A percentile compares a stretch with the other conserved stretches of the same genome.
Conservation (phyloP, 2,888 invertebrate genomes). For the Copidosoma aretas region DNA sequence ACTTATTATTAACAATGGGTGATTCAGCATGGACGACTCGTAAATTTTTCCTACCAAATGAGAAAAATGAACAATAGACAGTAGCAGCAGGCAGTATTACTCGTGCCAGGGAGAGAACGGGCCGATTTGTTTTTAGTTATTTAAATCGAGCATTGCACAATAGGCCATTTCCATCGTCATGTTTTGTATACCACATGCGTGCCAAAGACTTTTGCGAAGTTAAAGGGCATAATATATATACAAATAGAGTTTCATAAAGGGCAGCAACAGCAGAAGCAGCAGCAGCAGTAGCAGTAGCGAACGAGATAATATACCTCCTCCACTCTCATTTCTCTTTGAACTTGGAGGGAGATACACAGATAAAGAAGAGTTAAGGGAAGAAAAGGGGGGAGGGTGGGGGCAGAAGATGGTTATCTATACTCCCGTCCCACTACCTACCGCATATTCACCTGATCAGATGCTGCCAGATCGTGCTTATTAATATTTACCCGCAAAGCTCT, state of each 20-base stretch:
- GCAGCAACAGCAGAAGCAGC: neutral
- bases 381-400: neutral
- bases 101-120: neutral
- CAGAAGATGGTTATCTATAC: slow-evolving; percentile 27
- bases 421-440: slow-evolving; percentile 29
- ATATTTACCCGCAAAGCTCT: slow-evolving; percentile 32
- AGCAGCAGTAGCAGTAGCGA: no score
- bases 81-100: neutral
- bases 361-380: no score
- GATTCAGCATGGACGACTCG: neutral
- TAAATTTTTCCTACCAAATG: neutral
- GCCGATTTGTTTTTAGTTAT: slow-evolving; percentile 33
- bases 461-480: slow-evolving; percentile 39
- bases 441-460: slow-evolving; percentile 34
- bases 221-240: slow-evolving; percentile 15
- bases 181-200: slow-evolving; percentile 4
- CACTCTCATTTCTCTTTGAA: neutral
- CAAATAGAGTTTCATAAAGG: slow-evolving; percentile 32
- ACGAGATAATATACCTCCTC: neutral
- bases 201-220: slow-evolving; percentile 28
- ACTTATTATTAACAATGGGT: neutral
- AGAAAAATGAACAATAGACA: slow-evolving; percentile 7
- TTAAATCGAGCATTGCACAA: slow-evolving; percentile 31
- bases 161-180: slow-evolving; percentile 31
- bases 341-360: no score